Conservation (phyloP, 1,140 invertebrate genomes). For the Agrilus planipennis region DNA sequence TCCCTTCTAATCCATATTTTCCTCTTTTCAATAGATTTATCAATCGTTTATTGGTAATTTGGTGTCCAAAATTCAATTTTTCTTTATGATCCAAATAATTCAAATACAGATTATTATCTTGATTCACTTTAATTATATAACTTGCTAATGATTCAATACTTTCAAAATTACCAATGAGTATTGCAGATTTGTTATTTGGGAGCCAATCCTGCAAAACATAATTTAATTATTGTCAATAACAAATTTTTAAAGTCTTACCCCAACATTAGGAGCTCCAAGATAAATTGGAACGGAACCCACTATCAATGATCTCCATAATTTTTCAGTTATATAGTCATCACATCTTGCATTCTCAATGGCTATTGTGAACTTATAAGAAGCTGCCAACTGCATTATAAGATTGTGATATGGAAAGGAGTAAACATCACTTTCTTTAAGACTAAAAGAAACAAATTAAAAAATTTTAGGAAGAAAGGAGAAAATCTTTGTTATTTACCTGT, state of each 20-base stretch:
- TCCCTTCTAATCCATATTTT: conserved; percentile 31
- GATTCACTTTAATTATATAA: conserved; percentile 40
- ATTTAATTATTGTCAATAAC: background rate
- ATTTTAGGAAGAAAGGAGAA: background rate
- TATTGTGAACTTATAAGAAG: conserved; percentile 72
- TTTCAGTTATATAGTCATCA: conserved; percentile 83
- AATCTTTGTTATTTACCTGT: conserved; percentile 34
- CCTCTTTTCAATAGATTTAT: conserved; percentile 27
- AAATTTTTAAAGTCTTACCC: conserved; percentile 30
- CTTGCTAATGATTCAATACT: conserved; percentile 41
- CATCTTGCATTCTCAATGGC: conserved; percentile 80
- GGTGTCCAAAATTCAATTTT: conserved; percentile 32
- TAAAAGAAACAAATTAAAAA: background rate
- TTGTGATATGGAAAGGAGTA: conserved; percentile 13
- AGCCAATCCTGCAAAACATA: conserved; percentile 48
- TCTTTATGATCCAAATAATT: conserved; percentile 48
- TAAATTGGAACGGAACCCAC: conserved; percentile 72
- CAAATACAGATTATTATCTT: conserved; percentile 46
- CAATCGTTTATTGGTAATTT: conserved; percentile 34
- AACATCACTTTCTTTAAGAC: background rate
- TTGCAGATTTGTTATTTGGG: conserved; percentile 49
- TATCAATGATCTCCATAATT: conserved; percentile 72
- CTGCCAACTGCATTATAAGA: conserved; percentile 52
- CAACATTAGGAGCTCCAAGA: conserved; percentile 58
- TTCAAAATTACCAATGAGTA: conserved; percentile 45